Base-by-base conservation (phyloP, 2,113 vertebrate species). In the Melospiza georgiana region DNA sequence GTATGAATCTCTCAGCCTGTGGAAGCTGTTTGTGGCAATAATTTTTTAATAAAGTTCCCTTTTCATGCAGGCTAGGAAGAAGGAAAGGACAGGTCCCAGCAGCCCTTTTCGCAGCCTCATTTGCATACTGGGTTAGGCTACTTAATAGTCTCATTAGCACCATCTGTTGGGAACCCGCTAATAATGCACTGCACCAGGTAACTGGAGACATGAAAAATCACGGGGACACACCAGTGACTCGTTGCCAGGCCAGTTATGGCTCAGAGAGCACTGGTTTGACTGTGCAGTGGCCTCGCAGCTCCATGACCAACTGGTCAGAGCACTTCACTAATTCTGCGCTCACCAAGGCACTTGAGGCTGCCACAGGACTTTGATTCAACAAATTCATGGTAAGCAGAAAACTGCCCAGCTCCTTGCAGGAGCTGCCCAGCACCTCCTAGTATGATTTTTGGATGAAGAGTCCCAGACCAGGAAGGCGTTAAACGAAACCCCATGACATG, bases 131-230 rank as follows among this genome's bases (percentile, higher is more conserved):
- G 88, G 78, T 80, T 91, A 81, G 67, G 78, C 86, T 84, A 94
- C 73, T 93, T 95, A 91, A 90, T 96, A 94, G 92, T 92, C 96
- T 93, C 90, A 90, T 95, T 82, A 94, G 93, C 92, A 89, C 89
- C 89, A 90, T 93, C 94, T 97, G 80, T 95, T 96, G 94, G 94
- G 90, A 95, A 88, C 91, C 93, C 21, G 4, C 41, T 86, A 93
- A 93, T 92, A 95, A 92, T 92, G 80, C 94, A 96, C 57, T 25
- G 66, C 31, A 24, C 37, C 84, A 89, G 90, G 93, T 84, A 78
- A 57, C 78, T 31, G 2, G 11, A 88, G 61, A 90, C 25, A 16
- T 3, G 41, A 54, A 31, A 79, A 90, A 89, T 62, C 23, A 13
- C 73, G 15, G 33, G 67, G n/a, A 51, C 1, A 54, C 55, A 19